phyloP scores from a whole-genome alignment of 2,113 vertebrate genomes.

The Alligator mississippiensis region DNA sequence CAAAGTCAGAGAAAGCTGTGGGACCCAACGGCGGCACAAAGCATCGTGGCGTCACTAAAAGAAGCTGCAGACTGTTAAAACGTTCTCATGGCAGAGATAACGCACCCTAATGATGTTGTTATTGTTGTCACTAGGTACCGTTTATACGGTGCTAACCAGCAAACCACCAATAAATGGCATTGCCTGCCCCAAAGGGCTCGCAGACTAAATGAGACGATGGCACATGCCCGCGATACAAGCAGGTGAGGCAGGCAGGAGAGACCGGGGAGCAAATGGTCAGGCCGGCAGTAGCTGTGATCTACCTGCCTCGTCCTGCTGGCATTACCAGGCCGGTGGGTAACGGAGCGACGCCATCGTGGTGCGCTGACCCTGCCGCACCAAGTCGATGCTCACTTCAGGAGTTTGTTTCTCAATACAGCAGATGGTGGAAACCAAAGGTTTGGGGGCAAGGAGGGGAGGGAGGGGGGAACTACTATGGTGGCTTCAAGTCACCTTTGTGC shows the following conservation, averaged over 20 bases:
- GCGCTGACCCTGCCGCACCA: too few species aligned
- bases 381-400: too few species aligned
- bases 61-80: not conserved
- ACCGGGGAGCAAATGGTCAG: not conserved
- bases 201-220: not conserved
- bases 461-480: too few species aligned
- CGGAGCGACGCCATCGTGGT: too few species aligned
- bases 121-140: not conserved
- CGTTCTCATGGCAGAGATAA: accelerated
- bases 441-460: too few species aligned
- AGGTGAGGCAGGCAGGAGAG: not conserved
- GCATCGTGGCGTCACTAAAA: accelerated
- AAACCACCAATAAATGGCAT: accelerated
- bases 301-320: too few species aligned
- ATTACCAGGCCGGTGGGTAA: too few species aligned
- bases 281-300: not conserved
- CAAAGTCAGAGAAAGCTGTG: accelerated
- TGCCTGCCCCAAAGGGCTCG: not conserved
- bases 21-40: accelerated
- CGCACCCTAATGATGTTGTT: not conserved
- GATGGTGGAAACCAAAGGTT: too few species aligned
- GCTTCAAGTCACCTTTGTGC: too few species aligned
- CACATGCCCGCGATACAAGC: not conserved
- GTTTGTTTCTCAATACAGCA: too few species aligned
- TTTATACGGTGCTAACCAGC: not conserved